Conservation (phyloP, 1,140 invertebrate genomes). For the Sycobia sp. region DNA sequence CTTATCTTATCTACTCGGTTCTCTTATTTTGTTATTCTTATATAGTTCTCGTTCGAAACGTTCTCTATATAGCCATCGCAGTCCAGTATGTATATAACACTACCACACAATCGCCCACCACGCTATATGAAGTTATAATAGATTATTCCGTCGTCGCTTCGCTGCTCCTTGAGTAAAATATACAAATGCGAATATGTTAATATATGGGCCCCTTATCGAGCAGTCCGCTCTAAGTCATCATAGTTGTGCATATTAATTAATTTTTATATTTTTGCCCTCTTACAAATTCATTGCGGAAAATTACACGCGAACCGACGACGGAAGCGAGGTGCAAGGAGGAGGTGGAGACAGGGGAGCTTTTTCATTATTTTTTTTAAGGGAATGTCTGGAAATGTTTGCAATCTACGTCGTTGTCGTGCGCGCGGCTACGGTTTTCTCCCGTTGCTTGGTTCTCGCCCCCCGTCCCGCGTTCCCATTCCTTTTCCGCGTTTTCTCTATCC, state of each 20-base stretch:
- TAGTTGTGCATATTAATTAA: neutral
- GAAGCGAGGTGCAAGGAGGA: neutral
- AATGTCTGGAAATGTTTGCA: slow-evolving; percentile 30
- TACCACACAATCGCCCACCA: slow-evolving; percentile 30
- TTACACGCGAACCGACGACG: slow-evolving; percentile 16
- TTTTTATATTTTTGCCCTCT: neutral
- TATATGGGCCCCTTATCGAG: too few relatives aligned
- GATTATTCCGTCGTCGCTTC: slow-evolving; percentile 21
- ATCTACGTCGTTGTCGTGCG: slow-evolving; percentile 10
- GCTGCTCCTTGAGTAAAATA: neutral
- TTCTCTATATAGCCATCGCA: slow-evolving; percentile 24
- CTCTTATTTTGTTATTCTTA: neutral
- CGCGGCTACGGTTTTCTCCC: slow-evolving; percentile 3
- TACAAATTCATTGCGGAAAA: neutral
- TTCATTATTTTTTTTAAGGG: slow-evolving; percentile 13
- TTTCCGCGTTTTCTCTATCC: slow-evolving; percentile 7
- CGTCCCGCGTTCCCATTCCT: neutral
- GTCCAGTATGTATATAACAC: slow-evolving; percentile 28
- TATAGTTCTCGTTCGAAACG: slow-evolving; percentile 1
- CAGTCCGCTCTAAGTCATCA: too few relatives aligned
- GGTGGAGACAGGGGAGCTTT: neutral
- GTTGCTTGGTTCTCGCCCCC: too few relatives aligned
- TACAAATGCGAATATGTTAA: neutral
- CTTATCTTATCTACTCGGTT: too few relatives aligned
- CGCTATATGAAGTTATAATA: neutral